Evolutionary conservation across 1,140 invertebrate genomes (phyloP).

Genomic region (Mercenaria mercenaria): DNA sequence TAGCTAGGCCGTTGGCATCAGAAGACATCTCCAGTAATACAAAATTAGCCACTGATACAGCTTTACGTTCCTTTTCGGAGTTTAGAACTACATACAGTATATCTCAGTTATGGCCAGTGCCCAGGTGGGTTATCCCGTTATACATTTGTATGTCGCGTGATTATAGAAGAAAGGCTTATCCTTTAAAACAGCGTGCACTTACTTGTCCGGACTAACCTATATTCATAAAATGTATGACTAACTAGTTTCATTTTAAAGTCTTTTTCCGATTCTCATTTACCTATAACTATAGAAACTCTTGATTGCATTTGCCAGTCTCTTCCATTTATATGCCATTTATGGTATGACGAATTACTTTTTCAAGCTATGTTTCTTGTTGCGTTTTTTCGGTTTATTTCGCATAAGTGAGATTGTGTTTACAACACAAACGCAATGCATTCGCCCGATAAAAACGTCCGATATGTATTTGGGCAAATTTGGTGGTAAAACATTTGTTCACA

Average conservation of each 20-base stretch:
- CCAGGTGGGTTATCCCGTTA: background rate
- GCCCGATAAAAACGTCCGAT: background rate
- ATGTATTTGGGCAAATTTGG: background rate
- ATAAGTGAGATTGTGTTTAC: constrained; percentile 30
- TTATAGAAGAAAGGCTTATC: background rate
- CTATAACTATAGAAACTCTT: constrained; percentile 14
- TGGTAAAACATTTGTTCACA: too few species aligned
- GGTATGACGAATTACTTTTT: constrained; percentile 14
- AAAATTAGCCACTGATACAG: background rate
- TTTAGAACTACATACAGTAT: too few species aligned
- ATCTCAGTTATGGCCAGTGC: background rate
- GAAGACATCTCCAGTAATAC: background rate
- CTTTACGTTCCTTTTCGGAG: too few species aligned
- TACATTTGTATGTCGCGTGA: background rate
- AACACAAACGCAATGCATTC: background rate
- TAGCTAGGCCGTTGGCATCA: background rate
- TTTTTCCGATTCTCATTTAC: background rate
- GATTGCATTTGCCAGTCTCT: too few species aligned
- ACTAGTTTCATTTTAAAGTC: background rate
- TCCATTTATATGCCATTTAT: too few species aligned
- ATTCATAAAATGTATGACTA: background rate
- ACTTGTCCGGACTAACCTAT: too few species aligned
- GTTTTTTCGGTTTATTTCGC: constrained; percentile 60
- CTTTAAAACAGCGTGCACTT: too few species aligned
- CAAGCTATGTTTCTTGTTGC: constrained; percentile 25